phyloP scores from a whole-genome alignment of 2,888 invertebrate genomes.

The Phymatocera aterrima region DNA sequence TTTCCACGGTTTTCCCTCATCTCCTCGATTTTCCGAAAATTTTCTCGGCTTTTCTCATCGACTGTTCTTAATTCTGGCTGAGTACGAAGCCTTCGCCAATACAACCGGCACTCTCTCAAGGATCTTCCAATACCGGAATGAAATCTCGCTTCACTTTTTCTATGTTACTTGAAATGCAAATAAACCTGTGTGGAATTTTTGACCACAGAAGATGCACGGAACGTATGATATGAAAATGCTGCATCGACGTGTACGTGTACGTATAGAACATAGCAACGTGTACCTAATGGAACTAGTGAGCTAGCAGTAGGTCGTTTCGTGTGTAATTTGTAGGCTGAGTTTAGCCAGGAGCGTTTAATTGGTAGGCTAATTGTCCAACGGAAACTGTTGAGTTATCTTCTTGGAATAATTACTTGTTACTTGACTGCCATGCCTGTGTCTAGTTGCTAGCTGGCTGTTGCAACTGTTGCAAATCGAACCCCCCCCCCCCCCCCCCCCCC shows the following conservation, averaged over 20 bases:
- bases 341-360: conserved; percentile 36
- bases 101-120: too few relatives aligned
- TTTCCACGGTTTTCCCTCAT: neutral
- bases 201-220: neutral
- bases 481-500: neutral
- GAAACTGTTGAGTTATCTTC: conserved; percentile 40
- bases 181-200: neutral
- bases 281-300: conserved; percentile 22
- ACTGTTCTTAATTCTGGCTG: neutral
- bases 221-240: neutral
- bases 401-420: conserved; percentile 38
- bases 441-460: neutral
- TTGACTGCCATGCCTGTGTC: conserved; percentile 12
- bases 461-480: conserved; percentile 17
- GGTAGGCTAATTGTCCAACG: conserved; percentile 36
- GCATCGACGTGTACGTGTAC: neutral
- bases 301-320: conserved; percentile 33
- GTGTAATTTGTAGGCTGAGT: conserved; percentile 33
- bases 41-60: neutral
- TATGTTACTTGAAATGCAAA: neutral
- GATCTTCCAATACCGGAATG: neutral
- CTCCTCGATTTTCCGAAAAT: neutral
- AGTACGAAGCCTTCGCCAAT: too few relatives aligned
- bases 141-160: neutral
- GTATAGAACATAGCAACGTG: neutral